These are phyloP conservation scores for Murina feae DNA, from an alignment of 2,113 vertebrate species.

Conservation along the genomic window DNA sequence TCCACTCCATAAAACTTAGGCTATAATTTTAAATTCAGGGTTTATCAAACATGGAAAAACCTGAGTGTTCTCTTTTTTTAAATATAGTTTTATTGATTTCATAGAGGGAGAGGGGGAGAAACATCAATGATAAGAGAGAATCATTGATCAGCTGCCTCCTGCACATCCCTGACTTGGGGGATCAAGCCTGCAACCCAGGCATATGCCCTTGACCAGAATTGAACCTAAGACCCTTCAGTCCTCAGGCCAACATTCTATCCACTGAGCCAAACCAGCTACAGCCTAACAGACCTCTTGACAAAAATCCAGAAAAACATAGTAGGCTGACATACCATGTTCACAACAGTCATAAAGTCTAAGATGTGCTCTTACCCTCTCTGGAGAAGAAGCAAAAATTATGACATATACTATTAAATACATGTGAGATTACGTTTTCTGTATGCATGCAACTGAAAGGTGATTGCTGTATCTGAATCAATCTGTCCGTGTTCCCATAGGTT, in stretches of 20 bases:
- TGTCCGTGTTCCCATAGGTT: neutral
- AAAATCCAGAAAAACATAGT: conserved; percentile 18
- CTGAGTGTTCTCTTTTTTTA: neutral
- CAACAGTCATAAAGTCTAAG: neutral
- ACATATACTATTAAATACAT: neutral
- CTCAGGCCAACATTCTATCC: too few species aligned
- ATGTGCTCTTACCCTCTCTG: neutral
- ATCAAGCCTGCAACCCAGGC: too few species aligned
- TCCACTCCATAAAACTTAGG: neutral
- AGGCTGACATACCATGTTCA: neutral
- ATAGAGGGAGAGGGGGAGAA: too few species aligned
- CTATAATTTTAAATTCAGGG: neutral
- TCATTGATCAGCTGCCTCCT: too few species aligned
- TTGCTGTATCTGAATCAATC: neutral
- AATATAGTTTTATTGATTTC: too few species aligned
- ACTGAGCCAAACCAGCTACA: too few species aligned
- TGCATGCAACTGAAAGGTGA: neutral
- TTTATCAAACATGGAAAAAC: neutral
- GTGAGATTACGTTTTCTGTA: neutral
- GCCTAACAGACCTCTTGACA: neutral
- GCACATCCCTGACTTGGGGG: too few species aligned
- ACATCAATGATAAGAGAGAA: too few species aligned
- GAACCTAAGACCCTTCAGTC: too few species aligned
- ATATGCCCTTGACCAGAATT: too few species aligned
- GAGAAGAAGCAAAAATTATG: conserved; percentile 20